These are phyloP conservation scores for Vidua macroura DNA, from an alignment of 2,113 vertebrate genomes.

Conservation along the genomic window DNA sequence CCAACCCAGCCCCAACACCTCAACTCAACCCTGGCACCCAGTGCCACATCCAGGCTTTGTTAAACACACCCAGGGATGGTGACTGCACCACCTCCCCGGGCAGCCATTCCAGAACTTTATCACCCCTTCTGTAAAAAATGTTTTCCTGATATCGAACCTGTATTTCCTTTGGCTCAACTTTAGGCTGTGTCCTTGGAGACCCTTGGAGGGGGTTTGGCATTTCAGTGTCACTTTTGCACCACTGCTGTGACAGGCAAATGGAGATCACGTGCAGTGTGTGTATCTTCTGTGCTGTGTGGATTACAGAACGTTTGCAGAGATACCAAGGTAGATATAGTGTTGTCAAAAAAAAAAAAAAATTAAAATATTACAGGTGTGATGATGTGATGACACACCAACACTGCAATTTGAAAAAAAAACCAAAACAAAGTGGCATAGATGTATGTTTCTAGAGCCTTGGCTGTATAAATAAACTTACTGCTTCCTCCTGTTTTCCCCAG, in stretches of 20 bases:
- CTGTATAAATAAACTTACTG: not conserved
- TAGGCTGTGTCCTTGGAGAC: not conserved
- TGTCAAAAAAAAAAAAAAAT: not conserved
- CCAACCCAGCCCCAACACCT: not conserved
- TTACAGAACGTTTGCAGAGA: not conserved
- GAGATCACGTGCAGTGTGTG: rapidly evolving
- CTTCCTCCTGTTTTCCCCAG: not conserved
- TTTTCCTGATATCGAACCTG: not conserved
- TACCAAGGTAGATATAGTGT: not conserved
- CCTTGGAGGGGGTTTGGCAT: not conserved
- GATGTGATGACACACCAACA: not conserved
- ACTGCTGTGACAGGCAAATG: rapidly evolving
- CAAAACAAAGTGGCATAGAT: not conserved
- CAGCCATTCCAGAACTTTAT: not conserved
- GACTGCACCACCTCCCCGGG: not conserved
- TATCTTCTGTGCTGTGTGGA: rapidly evolving
- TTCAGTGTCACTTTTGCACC: not conserved
- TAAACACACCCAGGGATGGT: not conserved
- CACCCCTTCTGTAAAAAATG: not conserved
- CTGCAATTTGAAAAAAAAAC: not conserved
- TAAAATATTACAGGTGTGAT: not conserved
- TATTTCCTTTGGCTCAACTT: not conserved
- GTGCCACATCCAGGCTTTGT: not conserved
- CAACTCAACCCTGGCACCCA: not conserved
- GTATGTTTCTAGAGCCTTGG: not conserved